phyloP scores from a whole-genome alignment of 2,113 vertebrate species.

The Oreocharis arfaki region DNA sequence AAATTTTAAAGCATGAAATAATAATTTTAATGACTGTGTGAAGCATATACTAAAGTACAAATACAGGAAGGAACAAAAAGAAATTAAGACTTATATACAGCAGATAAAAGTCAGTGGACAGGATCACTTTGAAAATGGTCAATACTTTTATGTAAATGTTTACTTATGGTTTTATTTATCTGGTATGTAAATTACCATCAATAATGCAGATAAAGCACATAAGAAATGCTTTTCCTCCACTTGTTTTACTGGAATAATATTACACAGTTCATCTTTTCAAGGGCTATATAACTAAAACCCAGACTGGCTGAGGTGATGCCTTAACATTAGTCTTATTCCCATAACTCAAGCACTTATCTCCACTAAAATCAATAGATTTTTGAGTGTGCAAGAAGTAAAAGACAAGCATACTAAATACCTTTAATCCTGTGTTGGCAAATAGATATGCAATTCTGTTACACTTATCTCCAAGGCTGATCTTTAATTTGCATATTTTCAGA shows the following conservation, averaged over 20 bases:
- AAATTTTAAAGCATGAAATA: conserved; percentile 28
- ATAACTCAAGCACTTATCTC: conserved; percentile 32
- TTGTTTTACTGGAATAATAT: conserved; percentile 16
- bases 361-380: conserved; percentile 38
- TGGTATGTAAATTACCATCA: conserved; percentile 10
- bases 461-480: conserved; percentile 24
- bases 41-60: not conserved
- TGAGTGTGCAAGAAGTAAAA: not conserved
- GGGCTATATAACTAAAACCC: not conserved
- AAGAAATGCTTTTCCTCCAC: not conserved
- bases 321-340: conserved; percentile 31
- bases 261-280: not conserved
- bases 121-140: conserved; percentile 24
- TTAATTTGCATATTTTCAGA: conserved; percentile 34
- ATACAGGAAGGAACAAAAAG: conserved; percentile 36
- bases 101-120: conserved; percentile 10
- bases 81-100: not conserved
- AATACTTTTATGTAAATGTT: conserved; percentile 27
- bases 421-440: conserved; percentile 11
- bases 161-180: conserved; percentile 34
- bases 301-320: not conserved
- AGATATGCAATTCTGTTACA: conserved; percentile 36
- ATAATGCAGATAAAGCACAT: not conserved
- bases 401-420: conserved; percentile 46
- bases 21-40: conserved; percentile 17